A percentile compares a stretch with the other conserved stretches of the same genome.
Conservation (phyloP, 2,888 invertebrate genomes). For the Unio pictorum region DNA sequence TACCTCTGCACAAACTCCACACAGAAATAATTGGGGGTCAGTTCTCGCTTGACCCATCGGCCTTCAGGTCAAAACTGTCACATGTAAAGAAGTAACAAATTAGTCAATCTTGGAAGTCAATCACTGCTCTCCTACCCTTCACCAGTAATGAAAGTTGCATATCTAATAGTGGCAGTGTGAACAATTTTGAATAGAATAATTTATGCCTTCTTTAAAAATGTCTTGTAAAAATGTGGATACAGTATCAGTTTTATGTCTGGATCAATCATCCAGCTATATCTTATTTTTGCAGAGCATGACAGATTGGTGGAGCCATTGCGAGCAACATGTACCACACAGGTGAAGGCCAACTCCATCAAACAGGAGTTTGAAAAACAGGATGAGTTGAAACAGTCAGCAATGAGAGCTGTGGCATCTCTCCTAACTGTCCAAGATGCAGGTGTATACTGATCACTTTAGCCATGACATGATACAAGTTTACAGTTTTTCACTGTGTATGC, state of each 20-base stretch:
- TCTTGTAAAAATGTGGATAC: neutral
- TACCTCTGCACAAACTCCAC: too few species aligned
- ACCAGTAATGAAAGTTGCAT: too few species aligned
- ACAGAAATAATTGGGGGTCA: too few species aligned
- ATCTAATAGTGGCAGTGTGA: neutral
- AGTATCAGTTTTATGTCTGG: neutral
- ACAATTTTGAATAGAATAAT: neutral
- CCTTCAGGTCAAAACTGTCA: too few species aligned
- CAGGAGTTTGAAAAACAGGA: conserved; percentile 99
- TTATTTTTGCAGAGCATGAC: conserved; percentile 82
- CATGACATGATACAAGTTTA: too few species aligned
- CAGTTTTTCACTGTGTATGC: too few species aligned
- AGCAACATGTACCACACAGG: conserved; percentile 94
- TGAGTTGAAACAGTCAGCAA: conserved; percentile 95
- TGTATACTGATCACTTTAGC: conserved; percentile 24
- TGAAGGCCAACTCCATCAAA: conserved; percentile 98
- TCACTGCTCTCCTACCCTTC: too few species aligned
- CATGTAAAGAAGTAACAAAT: too few species aligned
- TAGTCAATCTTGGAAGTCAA: too few species aligned
- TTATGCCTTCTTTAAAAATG: neutral
- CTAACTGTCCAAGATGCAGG: conserved; percentile 87
- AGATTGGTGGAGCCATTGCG: conserved; percentile 93
- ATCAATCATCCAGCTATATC: conserved; percentile 10
- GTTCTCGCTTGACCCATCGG: too few species aligned
- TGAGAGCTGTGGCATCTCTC: conserved; percentile 95